These are phyloP conservation scores for Pelagia noctiluca DNA, from an alignment of 30 jellyfish, hydroid and myxozoan species.

Conservation along the genomic window DNA sequence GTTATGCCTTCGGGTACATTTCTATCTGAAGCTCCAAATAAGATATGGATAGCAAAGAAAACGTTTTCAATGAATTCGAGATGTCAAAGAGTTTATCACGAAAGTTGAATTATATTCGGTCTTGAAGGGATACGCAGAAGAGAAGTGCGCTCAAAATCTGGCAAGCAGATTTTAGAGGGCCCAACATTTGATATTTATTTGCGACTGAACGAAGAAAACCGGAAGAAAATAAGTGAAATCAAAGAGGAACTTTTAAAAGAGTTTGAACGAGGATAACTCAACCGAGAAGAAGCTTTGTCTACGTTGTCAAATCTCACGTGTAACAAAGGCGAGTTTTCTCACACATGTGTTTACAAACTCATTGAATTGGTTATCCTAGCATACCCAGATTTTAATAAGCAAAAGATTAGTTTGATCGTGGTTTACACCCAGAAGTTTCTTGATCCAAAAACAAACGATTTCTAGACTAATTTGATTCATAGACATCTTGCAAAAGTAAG, in stretches of 20 bases:
- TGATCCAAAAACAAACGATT: too few species aligned
- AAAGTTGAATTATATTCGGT: constrained; percentile 50
- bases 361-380: constrained; percentile 20
- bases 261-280: constrained; percentile 47
- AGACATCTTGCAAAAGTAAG: too few species aligned
- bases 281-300: constrained; percentile 54
- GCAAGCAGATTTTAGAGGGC: constrained; percentile 53
- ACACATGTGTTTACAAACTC: constrained; percentile 40
- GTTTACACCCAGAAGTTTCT: constrained; percentile 49
- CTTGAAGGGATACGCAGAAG: constrained; percentile 58
- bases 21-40: too few species aligned
- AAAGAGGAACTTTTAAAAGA: constrained; percentile 47
- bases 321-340: constrained; percentile 48
- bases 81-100: constrained; percentile 38
- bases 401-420: constrained; percentile 32
- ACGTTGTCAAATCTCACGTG: constrained; percentile 24
- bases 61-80: constrained; percentile 41
- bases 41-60: neutral
- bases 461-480: too few species aligned
- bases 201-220: constrained; percentile 32
- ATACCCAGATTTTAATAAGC: neutral
- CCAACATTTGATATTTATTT: constrained; percentile 51
- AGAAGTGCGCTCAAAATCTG: constrained; percentile 34
- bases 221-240: constrained; percentile 17
- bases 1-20: too few species aligned